A percentile compares a stretch with the other conserved stretches of the same genome.
phyloP scores from a whole-genome alignment of 1,140 invertebrate species.

The Drosophila serrata region DNA sequence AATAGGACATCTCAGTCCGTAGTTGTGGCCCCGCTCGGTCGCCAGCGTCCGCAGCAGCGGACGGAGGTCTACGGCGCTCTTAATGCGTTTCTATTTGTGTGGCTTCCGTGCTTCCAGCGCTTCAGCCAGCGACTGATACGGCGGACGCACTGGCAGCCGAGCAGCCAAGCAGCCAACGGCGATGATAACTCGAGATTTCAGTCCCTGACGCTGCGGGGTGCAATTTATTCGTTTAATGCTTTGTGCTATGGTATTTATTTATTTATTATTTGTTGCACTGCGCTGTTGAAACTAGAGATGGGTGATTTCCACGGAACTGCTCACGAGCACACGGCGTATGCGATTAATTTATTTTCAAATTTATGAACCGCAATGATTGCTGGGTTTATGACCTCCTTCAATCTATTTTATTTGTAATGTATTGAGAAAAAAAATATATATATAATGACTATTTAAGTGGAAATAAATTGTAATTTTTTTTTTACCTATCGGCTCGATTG shows the following conservation, averaged over 20 bases:
- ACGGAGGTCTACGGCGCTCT: slow-evolving; percentile 13
- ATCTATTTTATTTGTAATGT: background rate
- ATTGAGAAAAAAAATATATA: background rate
- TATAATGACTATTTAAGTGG: background rate
- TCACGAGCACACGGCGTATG: background rate
- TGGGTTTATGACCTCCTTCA: background rate
- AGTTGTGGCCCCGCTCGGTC: slow-evolving; percentile 13
- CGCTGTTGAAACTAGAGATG: slow-evolving; percentile 25
- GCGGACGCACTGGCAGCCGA: slow-evolving; percentile 17
- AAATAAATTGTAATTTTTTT: background rate
- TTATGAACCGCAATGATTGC: background rate
- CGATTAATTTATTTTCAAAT: background rate
- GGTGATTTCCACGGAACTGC: background rate
- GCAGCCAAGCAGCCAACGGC: slow-evolving; percentile 7
- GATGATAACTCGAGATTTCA: slow-evolving; percentile 23
- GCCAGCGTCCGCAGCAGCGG: slow-evolving; percentile 45
- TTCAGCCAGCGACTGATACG: slow-evolving; percentile 34
- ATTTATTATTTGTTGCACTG: slow-evolving; percentile 52
- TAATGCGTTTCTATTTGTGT: slow-evolving; percentile 57
- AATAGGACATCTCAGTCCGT: slow-evolving; percentile 72
- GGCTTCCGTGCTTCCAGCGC: slow-evolving; percentile 57
- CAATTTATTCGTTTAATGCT: slow-evolving; percentile 58
- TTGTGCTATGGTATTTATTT: slow-evolving; percentile 34
- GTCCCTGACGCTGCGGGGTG: slow-evolving; percentile 39
- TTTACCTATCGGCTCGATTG: background rate